These are phyloP conservation scores for Dromiciops gliroides DNA, from an alignment of 2,113 vertebrate genomes.

Conservation along the genomic window DNA sequence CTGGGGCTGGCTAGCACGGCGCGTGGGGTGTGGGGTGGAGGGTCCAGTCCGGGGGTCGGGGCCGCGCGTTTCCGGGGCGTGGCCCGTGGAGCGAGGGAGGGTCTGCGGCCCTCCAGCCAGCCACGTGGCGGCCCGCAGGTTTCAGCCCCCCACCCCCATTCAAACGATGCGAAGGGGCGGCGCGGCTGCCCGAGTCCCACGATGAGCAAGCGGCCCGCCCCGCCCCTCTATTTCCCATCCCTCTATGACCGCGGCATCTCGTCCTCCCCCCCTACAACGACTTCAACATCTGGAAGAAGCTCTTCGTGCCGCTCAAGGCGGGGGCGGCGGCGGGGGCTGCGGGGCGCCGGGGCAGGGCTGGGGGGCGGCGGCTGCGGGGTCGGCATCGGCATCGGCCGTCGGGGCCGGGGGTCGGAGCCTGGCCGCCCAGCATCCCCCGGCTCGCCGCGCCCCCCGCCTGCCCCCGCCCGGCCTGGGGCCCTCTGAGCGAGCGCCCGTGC, in stretches of 20 bases:
- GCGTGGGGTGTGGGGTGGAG: neutral
- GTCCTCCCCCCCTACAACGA: slow-evolving; percentile 60
- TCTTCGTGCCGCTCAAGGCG: slow-evolving; percentile 62
- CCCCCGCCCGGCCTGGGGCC: slow-evolving; percentile 66
- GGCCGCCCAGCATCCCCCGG: slow-evolving; percentile 15
- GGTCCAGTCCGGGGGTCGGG: neutral
- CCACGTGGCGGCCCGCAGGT: slow-evolving; percentile 64
- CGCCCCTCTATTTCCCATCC: slow-evolving; percentile 81
- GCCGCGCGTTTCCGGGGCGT: slow-evolving; percentile 45
- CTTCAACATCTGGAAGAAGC: slow-evolving; percentile 72
- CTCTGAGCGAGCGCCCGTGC: slow-evolving; percentile 59
- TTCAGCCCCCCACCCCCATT: slow-evolving; percentile 73
- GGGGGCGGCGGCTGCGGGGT: too few species aligned
- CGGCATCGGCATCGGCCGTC: too few species aligned
- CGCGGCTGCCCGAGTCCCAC: slow-evolving; percentile 70
- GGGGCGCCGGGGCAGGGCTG: neutral
- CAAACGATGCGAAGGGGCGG: slow-evolving; percentile 78
- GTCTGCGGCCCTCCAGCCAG: neutral
- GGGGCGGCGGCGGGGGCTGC: slow-evolving; percentile 47
- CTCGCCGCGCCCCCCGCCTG: slow-evolving; percentile 3
- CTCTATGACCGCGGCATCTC: slow-evolving; percentile 79
- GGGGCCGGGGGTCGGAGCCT: slow-evolving; percentile 6
- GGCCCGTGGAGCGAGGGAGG: slow-evolving; percentile 64
- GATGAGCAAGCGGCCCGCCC: slow-evolving; percentile 75
- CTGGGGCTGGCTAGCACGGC: neutral